phyloP scores from a whole-genome alignment of 2,797 vertebrate genomes.

The Chelonia mydas region DNA sequence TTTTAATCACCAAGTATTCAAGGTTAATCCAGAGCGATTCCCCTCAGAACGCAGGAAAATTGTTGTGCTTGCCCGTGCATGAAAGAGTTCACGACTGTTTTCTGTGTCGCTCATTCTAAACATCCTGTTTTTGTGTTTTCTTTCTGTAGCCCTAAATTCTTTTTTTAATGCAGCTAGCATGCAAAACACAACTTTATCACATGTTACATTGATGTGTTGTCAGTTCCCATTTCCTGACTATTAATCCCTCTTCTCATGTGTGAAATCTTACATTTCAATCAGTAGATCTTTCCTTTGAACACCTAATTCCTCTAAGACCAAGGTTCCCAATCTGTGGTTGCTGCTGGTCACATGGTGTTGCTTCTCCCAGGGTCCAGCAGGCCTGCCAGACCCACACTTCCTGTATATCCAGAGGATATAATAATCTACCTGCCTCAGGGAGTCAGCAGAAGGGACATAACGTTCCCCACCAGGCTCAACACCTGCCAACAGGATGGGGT shows the following conservation, averaged over 20 bases:
- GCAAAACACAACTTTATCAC: not conserved
- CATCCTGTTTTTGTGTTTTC: not conserved
- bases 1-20: not conserved
- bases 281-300: constrained; percentile 25
- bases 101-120: not conserved
- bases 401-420: not conserved
- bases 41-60: constrained; percentile 30
- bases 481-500: not conserved
- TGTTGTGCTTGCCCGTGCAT: constrained; percentile 44
- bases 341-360: not conserved
- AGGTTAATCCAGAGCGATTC: constrained; percentile 33
- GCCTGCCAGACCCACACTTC: not conserved
- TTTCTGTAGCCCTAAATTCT: constrained; percentile 20
- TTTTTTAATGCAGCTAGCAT: constrained; percentile 38
- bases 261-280: constrained; percentile 48
- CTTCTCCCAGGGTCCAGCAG: not conserved
- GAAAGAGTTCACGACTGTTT: constrained; percentile 23
- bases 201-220: constrained; percentile 38
- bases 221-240: constrained; percentile 44
- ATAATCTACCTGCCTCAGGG: not conserved
- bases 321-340: not conserved
- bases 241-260: constrained; percentile 40
- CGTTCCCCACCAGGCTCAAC: not conserved
- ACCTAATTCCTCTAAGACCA: not conserved
- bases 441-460: not conserved